Evolutionary conservation across 2,797 vertebrate species (phyloP).

Genomic region (Enteromius anoplus): DNA sequence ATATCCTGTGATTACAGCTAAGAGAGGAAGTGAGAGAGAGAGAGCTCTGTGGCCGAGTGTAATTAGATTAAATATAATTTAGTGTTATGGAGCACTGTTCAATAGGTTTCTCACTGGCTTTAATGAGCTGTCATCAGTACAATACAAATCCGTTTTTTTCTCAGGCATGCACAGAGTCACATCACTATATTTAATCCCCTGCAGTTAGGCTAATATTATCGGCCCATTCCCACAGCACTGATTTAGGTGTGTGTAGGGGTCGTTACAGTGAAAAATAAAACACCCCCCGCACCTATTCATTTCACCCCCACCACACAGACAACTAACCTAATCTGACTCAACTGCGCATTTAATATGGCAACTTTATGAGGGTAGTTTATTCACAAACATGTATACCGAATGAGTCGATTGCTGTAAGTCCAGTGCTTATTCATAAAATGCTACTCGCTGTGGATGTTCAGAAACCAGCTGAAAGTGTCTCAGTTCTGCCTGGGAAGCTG

Average conservation of each 20-base stretch:
- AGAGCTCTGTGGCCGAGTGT: slow-evolving; percentile 68
- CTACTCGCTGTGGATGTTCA: not conserved
- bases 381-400: slow-evolving; percentile 86
- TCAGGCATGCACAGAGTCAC: slow-evolving; percentile 63
- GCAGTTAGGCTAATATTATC: slow-evolving; percentile 93
- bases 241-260: slow-evolving; percentile 89
- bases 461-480: no score
- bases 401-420: slow-evolving; percentile 77
- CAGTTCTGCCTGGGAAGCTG: no score
- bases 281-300: slow-evolving; percentile 79
- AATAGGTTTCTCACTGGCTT: slow-evolving; percentile 81
- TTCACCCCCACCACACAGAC: slow-evolving; percentile 83
- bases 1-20: slow-evolving; percentile 26
- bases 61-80: slow-evolving; percentile 88
- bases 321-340: slow-evolving; percentile 90
- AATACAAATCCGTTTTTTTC: slow-evolving; percentile 82
- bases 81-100: slow-evolving; percentile 83
- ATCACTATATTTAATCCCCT: slow-evolving; percentile 92
- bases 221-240: slow-evolving; percentile 90
- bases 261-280: slow-evolving; percentile 89
- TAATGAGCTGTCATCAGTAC: slow-evolving; percentile 93
- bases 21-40: slow-evolving; percentile 23
- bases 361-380: slow-evolving; percentile 85
- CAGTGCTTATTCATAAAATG: slow-evolving; percentile 31
- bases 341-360: slow-evolving; percentile 90